Evolutionary conservation across 64 coral and sea anemone genomes (phyloP), one percentile per base, ranked within the genome.

Genomic region (Platygyra sinensis): DNA sequence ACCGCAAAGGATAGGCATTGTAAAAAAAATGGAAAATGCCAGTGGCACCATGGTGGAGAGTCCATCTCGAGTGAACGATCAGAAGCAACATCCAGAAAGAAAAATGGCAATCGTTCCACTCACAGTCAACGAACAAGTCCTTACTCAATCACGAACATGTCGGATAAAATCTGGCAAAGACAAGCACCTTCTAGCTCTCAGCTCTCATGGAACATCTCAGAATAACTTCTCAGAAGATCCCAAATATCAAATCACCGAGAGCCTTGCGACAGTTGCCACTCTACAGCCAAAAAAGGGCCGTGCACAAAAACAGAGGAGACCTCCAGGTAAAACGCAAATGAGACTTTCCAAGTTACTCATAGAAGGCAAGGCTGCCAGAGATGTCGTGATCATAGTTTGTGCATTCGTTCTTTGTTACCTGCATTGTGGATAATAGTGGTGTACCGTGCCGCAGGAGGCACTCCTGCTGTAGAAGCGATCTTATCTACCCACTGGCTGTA

Each of bases 301-400:
- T 50, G 33, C 22, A n/a, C 30, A 50, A 9, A 63, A 72, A 18
- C 52, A n/a, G 49, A 50, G 15, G 30, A 64, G 49, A 31, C 16
- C 27, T 8, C 17, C 32, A 25, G 74, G 30, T 20, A 61, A 2
- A 22, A 77, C 33, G 25, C 30, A 20, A 24, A 33, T 46, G 36
- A 17, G 61, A 60, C 86, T 49, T 50, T 29, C 30, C 14, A 78
- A 67, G 33, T 18, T 89, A 31, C 67, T 51, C 42, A 52, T 39
- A 63, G 74, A 89, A 13, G 73, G 75, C 30, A 90, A 90, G 19
- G 11, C 65, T 3, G 72, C 89, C 29, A 46, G 74, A 73, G 79
- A 90, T 82, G 51, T 63, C 5, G 20, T 83, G 67, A 90, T 90
- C 42, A 73, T 83, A 31, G 19, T 57, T 15, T 11, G 63, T 61